Base-by-base conservation (phyloP, 2,888 invertebrate genomes). In the Phyllotreta cruciferae region DNA sequence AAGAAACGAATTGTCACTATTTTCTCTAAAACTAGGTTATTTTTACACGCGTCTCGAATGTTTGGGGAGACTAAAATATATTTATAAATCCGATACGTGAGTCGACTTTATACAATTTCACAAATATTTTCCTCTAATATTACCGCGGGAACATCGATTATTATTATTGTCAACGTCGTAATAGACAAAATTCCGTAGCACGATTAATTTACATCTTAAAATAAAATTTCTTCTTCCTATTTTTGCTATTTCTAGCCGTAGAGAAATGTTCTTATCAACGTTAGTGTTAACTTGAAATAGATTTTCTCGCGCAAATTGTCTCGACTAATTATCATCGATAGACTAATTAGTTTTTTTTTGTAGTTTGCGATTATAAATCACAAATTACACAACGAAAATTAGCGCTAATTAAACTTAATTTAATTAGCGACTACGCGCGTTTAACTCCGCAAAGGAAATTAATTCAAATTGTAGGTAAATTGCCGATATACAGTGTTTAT, bases 11-110 rank as follows among this genome's bases (percentile, higher is more conserved):
- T 24, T 24, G 24, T 24, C 24, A 24, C 24, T 24, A 24, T 24
- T 24, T 24, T 24, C 24, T 3, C 24, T 24, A 24, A 24, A 24
- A 24, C 24, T 24, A 24, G 50, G 36, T 10, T 50, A 50, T 50
- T 50, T 50, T 47, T 47, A 50, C 36, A 13, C 47, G 24, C 24
- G 34, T 11, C n/a, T 62, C 56, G 60, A 66, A 63, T 67, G 67
- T 68, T 68, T 69, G 71, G 66, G 65, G 69, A 69, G 66, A 67
- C 63, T 63, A 64, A n/a, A 56, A 50, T 58, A 50, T 50, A 66
- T 70, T 70, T 71, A 71, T 69, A 71, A 70, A 71, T 70, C 64
- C 58, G 60, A 63, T 63, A 63, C 62, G 63, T 62, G 66, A 62
- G 58, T 50, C 50, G 44, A 64, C 58, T 53, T 55, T 60, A 56